Evolutionary conservation across 2,888 invertebrate species (phyloP).

Genomic region (Drosophila mulleri): DNA sequence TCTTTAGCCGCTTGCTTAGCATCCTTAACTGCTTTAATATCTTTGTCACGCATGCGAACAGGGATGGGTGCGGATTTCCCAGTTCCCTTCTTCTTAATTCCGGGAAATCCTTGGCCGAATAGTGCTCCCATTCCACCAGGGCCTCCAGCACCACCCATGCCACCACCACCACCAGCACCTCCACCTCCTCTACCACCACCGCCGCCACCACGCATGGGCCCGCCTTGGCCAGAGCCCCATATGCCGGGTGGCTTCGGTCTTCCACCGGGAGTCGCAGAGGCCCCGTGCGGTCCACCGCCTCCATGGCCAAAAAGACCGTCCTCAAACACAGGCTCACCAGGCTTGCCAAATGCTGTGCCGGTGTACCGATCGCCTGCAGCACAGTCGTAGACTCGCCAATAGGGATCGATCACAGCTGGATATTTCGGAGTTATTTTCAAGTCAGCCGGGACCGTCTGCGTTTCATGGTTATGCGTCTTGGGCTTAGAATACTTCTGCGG

Average conservation of each 20-base stretch:
- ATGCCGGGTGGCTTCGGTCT: neutral
- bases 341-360: slow-evolving; percentile 57
- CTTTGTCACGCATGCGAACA: slow-evolving; percentile 34
- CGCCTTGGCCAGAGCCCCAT: slow-evolving; percentile 15
- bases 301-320: slow-evolving; percentile 60
- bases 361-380: slow-evolving; percentile 71
- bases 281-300: slow-evolving; percentile 60
- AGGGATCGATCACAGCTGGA: slow-evolving; percentile 62
- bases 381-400: slow-evolving; percentile 76
- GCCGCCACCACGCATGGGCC: slow-evolving; percentile 20
- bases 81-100: neutral
- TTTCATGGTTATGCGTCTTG: slow-evolving; percentile 86
- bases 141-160: neutral
- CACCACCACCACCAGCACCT: neutral
- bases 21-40: slow-evolving; percentile 8
- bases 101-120: slow-evolving; percentile 23
- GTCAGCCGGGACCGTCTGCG: slow-evolving; percentile 88
- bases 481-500: slow-evolving; percentile 80
- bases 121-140: neutral
- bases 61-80: slow-evolving; percentile 29
- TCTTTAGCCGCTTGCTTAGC: slow-evolving; percentile 21
- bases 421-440: slow-evolving; percentile 69
- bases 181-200: slow-evolving; percentile 5
- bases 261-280: neutral
- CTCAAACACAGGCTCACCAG: slow-evolving; percentile 61